phyloP scores from a whole-genome alignment of 2,888 invertebrate species.

The Eupithecia subumbrata region DNA sequence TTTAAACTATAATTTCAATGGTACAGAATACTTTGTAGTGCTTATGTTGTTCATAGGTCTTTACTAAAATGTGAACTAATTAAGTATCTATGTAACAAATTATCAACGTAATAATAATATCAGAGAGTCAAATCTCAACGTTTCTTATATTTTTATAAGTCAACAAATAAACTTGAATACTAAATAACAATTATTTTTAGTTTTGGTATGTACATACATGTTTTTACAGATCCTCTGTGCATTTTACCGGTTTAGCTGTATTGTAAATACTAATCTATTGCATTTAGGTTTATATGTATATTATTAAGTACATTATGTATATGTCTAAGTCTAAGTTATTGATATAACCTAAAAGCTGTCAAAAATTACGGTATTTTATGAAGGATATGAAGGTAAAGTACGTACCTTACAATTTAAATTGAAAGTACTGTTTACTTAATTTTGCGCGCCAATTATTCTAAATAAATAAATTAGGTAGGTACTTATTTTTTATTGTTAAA shows the following conservation, averaged over 20 bases:
- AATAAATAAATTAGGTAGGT: neutral
- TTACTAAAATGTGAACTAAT: constrained; percentile 24
- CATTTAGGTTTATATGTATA: neutral
- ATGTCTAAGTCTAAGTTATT: neutral
- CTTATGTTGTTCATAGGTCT: constrained; percentile 1
- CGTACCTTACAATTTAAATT: neutral
- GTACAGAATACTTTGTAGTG: constrained; percentile 13
- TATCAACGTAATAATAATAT: constrained; percentile 28
- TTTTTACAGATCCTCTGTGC: constrained; percentile 7
- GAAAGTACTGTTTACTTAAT: neutral
- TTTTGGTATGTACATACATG: constrained; percentile 6
- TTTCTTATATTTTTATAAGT: constrained; percentile 15
- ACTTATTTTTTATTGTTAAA: neutral
- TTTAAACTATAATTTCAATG: constrained; percentile 20
- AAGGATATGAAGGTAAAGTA: neutral
- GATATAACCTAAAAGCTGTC: neutral
- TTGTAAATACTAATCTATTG: constrained; percentile 5
- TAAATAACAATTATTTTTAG: constrained; percentile 26
- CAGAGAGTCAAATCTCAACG: constrained; percentile 26
- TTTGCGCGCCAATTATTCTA: constrained; percentile 10
- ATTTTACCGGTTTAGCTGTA: constrained; percentile 2
- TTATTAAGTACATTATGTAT: neutral
- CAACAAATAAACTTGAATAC: constrained; percentile 24
- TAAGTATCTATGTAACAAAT: constrained; percentile 33
- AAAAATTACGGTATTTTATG: neutral